A percentile compares a stretch with the other conserved stretches of the same genome.
Conservation (phyloP, 2,797 vertebrate genomes). For the Periophthalmus magnuspinnatus region DNA sequence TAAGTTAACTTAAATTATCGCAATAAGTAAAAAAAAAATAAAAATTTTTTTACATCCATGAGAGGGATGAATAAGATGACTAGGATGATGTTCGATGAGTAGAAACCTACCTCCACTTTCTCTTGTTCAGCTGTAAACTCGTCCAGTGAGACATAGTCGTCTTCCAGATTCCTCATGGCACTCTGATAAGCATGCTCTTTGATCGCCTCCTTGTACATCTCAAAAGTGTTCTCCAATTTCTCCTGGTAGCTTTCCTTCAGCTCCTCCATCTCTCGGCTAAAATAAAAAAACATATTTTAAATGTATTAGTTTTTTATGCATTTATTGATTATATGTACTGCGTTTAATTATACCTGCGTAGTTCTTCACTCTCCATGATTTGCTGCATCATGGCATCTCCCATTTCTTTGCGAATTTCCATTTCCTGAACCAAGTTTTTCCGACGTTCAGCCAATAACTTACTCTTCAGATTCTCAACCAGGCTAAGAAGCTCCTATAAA, state of each 20-base stretch:
- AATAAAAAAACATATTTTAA: background rate
- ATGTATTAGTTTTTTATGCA: too few relatives aligned
- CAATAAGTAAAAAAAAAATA: too few relatives aligned
- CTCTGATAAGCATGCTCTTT: constrained; percentile 88
- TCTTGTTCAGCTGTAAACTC: constrained; percentile 85
- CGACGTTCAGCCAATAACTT: constrained; percentile 81
- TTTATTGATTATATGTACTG: too few relatives aligned
- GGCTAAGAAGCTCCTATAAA: constrained; percentile 79
- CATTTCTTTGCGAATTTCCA: constrained; percentile 91
- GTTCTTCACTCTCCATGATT: constrained; percentile 85
- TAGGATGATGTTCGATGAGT: too few relatives aligned
- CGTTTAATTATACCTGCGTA: constrained; percentile 74
- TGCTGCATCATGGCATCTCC: constrained; percentile 88
- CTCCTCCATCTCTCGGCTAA: constrained; percentile 83
- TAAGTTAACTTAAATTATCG: too few relatives aligned
- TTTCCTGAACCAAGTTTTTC: constrained; percentile 84
- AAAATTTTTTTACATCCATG: too few relatives aligned
- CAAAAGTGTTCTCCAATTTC: constrained; percentile 87
- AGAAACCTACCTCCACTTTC: constrained; percentile 78
- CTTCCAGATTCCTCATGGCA: constrained; percentile 85
- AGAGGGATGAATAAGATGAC: too few relatives aligned
- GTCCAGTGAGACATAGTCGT: constrained; percentile 84
- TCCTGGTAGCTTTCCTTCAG: constrained; percentile 87
- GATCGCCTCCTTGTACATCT: constrained; percentile 90
- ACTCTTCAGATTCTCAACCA: constrained; percentile 78